Percentiles rank a stretch among this genome's conserved stretches.
Evolutionary conservation across 2,113 vertebrate genomes (phyloP).

Genomic region (Paramisgurnus dabryanus): DNA sequence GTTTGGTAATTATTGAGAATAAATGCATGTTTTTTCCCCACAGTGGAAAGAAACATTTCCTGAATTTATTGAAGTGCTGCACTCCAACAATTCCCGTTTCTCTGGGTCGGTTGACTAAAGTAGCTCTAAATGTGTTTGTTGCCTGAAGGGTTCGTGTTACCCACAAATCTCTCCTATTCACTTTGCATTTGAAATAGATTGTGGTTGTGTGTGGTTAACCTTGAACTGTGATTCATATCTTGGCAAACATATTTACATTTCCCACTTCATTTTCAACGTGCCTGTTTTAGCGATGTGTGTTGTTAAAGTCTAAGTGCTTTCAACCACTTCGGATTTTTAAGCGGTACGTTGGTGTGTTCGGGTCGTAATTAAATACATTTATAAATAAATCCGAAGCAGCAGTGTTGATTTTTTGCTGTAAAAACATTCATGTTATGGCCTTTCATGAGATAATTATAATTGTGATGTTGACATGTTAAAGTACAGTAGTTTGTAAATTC

Average conservation of each 20-base stretch:
- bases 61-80: background rate
- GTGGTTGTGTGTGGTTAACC: constrained; percentile 12
- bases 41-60: no score
- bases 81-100: background rate
- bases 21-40: background rate
- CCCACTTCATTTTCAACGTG: background rate
- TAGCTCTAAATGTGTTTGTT: constrained; percentile 6
- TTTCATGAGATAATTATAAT: background rate
- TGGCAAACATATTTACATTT: constrained; percentile 19
- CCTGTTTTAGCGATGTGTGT: background rate
- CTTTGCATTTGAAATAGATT: constrained; percentile 29
- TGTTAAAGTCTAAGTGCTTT: background rate
- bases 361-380: constrained; percentile 19
- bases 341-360: background rate
- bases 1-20: constrained; percentile 1
- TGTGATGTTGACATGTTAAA: background rate
- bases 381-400: background rate
- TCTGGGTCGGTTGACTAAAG: constrained; percentile 5
- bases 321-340: constrained; percentile 10
- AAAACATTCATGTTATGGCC: background rate
- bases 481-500: background rate
- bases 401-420: background rate
- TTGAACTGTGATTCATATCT: constrained; percentile 23
- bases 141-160: constrained; percentile 6
- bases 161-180: constrained; percentile 5